Conservation (phyloP, 2,797 vertebrate species). For the Echiichthys vipera region DNA sequence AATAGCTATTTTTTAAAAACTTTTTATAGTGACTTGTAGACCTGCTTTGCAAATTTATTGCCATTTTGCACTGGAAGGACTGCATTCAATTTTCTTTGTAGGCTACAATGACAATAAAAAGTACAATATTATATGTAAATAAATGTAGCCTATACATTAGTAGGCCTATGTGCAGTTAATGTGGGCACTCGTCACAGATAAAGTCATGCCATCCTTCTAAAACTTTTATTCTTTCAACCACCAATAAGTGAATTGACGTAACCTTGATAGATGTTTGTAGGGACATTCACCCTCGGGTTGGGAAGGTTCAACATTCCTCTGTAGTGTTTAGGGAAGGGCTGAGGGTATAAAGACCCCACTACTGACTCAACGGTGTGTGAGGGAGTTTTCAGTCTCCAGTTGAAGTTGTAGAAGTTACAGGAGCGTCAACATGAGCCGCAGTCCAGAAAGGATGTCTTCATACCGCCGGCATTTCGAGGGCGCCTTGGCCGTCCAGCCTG, state of each 20-base stretch:
- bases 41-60: too few species aligned
- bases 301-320: constrained; percentile 83
- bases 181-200: neutral
- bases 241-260: constrained; percentile 67
- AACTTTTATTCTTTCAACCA: constrained; percentile 36
- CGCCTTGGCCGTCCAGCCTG: constrained; percentile 22
- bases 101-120: too few species aligned
- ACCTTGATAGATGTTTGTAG: constrained; percentile 78
- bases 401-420: constrained; percentile 27
- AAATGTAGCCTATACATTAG: too few species aligned
- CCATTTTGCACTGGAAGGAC: too few species aligned
- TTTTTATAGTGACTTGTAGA: too few species aligned
- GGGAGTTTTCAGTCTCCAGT: constrained; percentile 14
- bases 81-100: too few species aligned
- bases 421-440: constrained; percentile 79
- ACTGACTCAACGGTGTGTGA: constrained; percentile 15
- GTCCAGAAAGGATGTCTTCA: constrained; percentile 86
- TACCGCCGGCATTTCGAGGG: constrained; percentile 84
- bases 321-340: constrained; percentile 55
- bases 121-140: too few species aligned
- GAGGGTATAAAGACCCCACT: constrained; percentile 72
- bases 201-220: neutral
- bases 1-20: too few species aligned
- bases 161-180: neutral
- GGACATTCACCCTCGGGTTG: constrained; percentile 60